Conservation (phyloP, 2,113 vertebrate species). For the Peromyscus polionotus region DNA sequence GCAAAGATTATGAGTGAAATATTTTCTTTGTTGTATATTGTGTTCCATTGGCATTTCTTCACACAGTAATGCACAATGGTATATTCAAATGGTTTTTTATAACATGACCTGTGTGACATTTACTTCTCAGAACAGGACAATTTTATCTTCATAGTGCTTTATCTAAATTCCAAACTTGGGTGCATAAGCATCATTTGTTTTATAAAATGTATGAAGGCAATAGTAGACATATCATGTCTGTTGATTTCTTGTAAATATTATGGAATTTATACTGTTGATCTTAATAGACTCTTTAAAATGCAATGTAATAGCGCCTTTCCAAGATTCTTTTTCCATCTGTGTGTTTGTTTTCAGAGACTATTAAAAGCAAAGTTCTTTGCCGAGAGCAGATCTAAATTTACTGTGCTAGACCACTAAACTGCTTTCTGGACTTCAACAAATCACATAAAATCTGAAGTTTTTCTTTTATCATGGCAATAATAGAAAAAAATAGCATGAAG, state of each 20-base stretch:
- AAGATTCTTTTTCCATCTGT: not conserved
- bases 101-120: not conserved
- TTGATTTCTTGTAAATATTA: slow-evolving; percentile 5
- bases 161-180: not conserved
- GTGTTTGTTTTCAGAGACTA: not conserved
- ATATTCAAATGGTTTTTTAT: not conserved
- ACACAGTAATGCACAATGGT: not conserved
- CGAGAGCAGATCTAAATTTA: not conserved
- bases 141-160: slow-evolving; percentile 40
- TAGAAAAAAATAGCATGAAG: not conserved
- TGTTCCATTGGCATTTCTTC: slow-evolving; percentile 31
- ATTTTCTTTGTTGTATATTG: not conserved
- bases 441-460: slow-evolving; percentile 19
- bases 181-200: not conserved
- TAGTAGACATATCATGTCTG: not conserved
- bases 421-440: not conserved
- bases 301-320: not conserved
- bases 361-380: not conserved
- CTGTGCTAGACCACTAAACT: not conserved
- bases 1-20: not conserved
- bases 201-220: not conserved
- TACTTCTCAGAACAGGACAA: not conserved
- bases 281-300: not conserved
- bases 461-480: slow-evolving; percentile 12
- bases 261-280: not conserved